Percentiles rank a stretch among this genome's conserved stretches.
Evolutionary conservation across 1,140 invertebrate genomes (phyloP).

Genomic region (Hycleus phaleratus): DNA sequence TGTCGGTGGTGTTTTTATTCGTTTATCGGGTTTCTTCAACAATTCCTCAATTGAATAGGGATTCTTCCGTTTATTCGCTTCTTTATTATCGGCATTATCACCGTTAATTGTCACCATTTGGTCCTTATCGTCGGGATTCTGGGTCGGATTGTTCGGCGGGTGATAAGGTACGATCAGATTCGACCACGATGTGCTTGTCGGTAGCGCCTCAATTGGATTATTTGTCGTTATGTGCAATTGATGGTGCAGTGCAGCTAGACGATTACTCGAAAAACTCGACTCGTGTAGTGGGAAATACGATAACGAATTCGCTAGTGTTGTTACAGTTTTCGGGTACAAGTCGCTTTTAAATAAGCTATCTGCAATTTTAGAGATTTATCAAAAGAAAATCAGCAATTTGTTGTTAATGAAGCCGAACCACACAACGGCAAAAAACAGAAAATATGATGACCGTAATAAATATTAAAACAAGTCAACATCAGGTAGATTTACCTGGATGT

Average conservation of each 20-base stretch:
- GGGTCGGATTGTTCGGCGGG: not conserved
- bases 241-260: slow-evolving; percentile 51
- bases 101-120: slow-evolving; percentile 1
- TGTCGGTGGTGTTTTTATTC: slow-evolving; percentile 25
- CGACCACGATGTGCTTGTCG: slow-evolving; percentile 46
- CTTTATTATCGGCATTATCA: slow-evolving; percentile 20
- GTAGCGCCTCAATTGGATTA: slow-evolving; percentile 14
- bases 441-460: no score
- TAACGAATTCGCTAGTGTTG: no score
- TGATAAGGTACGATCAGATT: slow-evolving; percentile 47
- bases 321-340: no score
- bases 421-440: no score
- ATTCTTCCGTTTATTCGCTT: slow-evolving; percentile 58
- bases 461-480: not conserved
- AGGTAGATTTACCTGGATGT: slow-evolving; percentile 21
- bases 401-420: no score
- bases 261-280: slow-evolving; percentile 35
- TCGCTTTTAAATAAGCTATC: no score
- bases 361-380: no score
- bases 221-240: slow-evolving; percentile 42
- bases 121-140: not conserved
- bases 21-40: slow-evolving; percentile 66
- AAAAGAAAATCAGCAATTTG: no score
- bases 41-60: slow-evolving; percentile 82
- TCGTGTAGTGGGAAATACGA: not conserved